Base-by-base conservation (phyloP, 2,888 invertebrate species). In the Cancer borealis region DNA sequence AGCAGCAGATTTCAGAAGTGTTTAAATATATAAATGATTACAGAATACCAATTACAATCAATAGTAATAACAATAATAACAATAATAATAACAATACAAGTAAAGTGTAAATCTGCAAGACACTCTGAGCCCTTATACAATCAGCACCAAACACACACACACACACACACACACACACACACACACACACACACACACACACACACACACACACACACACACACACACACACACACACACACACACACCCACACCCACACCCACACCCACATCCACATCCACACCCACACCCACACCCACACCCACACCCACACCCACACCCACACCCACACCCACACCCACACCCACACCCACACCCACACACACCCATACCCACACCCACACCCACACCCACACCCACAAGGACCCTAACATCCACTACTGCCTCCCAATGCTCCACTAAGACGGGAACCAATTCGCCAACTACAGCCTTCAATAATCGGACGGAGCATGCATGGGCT, bases 381-480 rank as follows among this genome's bases (percentile, higher is more conserved):
- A 73, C 73, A 73, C 66, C 0, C 17, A 66, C 66, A 66, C 66
- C 0, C 66, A 66, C n/a, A 73, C 73, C n/a, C 73, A 73, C 73
- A n/a, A 73, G 21, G n/a, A 30, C 79, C 79, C 30, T 30, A 26
- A 79, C 79, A 30, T 30, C 30, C 30, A 30, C 79, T 79, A 30
- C 79, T 79, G 30, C 79, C 79, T 30, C 30, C 30, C 21, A 66
- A 66, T 66, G 66, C n/a, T 30, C 30, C 12, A 30, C 79, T 30
- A 79, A 30, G 30, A 79, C 79, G 30, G 79, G 79, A 79, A 79
- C 30, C 79, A 30, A 79, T 79, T 79, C 30, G 26, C 79, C 26
- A 79, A 79, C 79, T n/a, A n/a, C 73, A 73, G 73, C 26, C 79
- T 79, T 30, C 79, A 79, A 79, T 79, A 79, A 79, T 79, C 79